phyloP scores from a whole-genome alignment of 2,113 vertebrate species.

The Merops nubicus region DNA sequence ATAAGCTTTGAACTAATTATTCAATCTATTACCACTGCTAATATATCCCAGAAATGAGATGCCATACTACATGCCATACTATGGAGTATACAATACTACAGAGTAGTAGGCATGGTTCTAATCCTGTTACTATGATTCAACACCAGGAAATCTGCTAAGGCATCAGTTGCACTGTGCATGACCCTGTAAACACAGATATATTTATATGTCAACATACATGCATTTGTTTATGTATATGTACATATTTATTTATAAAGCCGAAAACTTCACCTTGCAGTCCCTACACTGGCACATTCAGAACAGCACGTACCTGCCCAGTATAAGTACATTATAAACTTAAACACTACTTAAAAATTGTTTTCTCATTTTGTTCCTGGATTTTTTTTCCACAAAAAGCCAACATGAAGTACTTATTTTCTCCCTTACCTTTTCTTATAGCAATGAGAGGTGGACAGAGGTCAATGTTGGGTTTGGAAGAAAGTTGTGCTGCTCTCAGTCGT shows the following conservation, averaged over 20 bases:
- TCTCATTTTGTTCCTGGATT: not conserved
- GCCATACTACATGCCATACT: not conserved
- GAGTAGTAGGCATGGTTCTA: not conserved
- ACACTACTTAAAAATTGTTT: not conserved
- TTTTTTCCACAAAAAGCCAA: not conserved
- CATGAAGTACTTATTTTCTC: not conserved
- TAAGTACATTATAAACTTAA: not conserved
- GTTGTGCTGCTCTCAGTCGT: not conserved
- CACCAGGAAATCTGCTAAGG: not conserved
- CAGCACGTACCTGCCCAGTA: fast-evolving
- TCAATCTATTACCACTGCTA: not conserved
- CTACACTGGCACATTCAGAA: not conserved
- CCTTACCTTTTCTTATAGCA: slow-evolving; percentile 60
- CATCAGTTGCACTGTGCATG: not conserved
- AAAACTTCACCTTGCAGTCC: not conserved
- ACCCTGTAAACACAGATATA: not conserved
- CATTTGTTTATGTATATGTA: not conserved
- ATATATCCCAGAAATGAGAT: not conserved
- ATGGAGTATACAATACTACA: not conserved
- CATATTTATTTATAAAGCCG: not conserved
- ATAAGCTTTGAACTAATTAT: not conserved
- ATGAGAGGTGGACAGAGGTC: slow-evolving; percentile 50
- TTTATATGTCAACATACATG: not conserved
- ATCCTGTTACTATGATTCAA: not conserved
- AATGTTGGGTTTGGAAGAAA: not conserved